Base-by-base conservation (phyloP, 2,113 vertebrate genomes). In the Neodontobutis hainanensis region DNA sequence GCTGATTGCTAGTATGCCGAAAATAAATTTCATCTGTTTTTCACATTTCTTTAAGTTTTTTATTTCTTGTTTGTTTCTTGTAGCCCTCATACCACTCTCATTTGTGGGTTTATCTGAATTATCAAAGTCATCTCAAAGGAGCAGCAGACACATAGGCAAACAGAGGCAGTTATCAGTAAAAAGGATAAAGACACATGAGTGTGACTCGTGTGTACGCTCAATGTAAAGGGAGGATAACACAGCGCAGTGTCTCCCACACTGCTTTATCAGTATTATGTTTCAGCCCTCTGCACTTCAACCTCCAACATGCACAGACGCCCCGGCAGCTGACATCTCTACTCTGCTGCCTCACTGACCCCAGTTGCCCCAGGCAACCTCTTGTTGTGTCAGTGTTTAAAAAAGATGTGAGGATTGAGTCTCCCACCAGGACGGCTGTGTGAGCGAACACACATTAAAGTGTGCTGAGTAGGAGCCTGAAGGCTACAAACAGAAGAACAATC, bases 341-440 rank as follows among this genome's bases (percentile, higher is more conserved):
- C 77, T 81, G 73, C 81, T 73, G 61, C 70, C 77, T 80, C 70
- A 56, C 49, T 87, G 82, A 83, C 85, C 85, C 59, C 73, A 38
- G 70, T 63, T 73, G 77, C 87, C 78, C 56, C 46, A 62, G 84
- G 83, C 83, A 63, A 65, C 71, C 57, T 77, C 75, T 79, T 83
- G 83, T 87, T 88, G 82, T 84, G 83, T 73, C 81, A 84, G 70
- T 80, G 74, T 82, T 89, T 81, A 82, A 85, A 87, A 27, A 84
- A 89, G 82, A 89, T 81, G 77, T 78, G 71, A 85, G 65, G 63
- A 87, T 68, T 62, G 68, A 77, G 66, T 67, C 80, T 85, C 82
- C 73, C 82, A 81, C 59, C 70, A 84, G 76, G 78, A 72, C 52
- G 78, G 81, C 70, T 70, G 74, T 52, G 56, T 49, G 46, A 84